phyloP scores from a whole-genome alignment of 2,797 vertebrate species.

The Etheostoma perlongum region DNA sequence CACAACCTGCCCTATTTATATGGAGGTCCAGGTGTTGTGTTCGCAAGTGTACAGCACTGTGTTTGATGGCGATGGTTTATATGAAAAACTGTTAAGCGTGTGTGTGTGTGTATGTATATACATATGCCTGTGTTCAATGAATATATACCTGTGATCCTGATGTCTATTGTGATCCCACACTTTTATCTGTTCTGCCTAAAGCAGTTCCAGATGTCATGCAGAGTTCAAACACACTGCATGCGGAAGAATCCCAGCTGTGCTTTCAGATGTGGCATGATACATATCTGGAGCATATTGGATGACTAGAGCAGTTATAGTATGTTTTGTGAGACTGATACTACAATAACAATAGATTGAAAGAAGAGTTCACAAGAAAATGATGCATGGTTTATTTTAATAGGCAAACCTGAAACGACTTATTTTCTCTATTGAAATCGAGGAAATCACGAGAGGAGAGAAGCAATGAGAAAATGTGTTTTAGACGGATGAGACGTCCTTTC shows the following conservation, averaged over 20 bases:
- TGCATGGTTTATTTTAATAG: background rate
- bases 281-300: slow-evolving; percentile 41
- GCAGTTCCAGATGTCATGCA: slow-evolving; percentile 56
- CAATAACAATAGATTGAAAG: background rate
- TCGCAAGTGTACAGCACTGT: background rate
- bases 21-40: slow-evolving; percentile 49
- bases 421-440: slow-evolving; percentile 2
- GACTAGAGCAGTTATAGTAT: background rate
- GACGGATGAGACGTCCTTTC: no score
- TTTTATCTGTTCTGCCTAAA: slow-evolving; percentile 61
- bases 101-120: slow-evolving; percentile 7
- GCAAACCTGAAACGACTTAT: background rate
- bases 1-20: slow-evolving; percentile 51
- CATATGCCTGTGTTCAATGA: slow-evolving; percentile 35
- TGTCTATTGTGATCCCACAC: slow-evolving; percentile 49
- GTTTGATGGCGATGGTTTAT: slow-evolving; percentile 35
- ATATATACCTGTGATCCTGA: slow-evolving; percentile 42
- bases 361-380: background rate
- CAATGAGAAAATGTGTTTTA: no score
- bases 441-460: no score
- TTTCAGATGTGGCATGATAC: slow-evolving; percentile 47
- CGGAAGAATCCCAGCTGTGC: slow-evolving; percentile 56
- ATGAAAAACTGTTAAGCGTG: slow-evolving; percentile 12
- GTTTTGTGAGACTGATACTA: slow-evolving; percentile 7
- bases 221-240: slow-evolving; percentile 63